Conservation (phyloP, 1,140 invertebrate genomes). For the Eriocheir sinensis region DNA sequence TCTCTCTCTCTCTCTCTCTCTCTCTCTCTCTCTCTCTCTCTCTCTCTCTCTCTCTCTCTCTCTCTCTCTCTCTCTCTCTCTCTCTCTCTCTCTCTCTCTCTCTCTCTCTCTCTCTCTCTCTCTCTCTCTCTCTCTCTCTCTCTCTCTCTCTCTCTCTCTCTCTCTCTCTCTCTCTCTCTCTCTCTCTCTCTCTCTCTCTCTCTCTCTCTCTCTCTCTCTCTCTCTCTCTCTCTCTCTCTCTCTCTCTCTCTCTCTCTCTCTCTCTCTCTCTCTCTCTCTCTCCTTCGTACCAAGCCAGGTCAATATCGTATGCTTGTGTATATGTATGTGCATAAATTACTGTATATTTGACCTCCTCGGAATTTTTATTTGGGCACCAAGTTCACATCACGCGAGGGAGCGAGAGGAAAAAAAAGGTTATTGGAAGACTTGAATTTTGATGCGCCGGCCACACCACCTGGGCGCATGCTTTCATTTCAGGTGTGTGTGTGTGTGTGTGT, state of each 20-base stretch:
- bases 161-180: slow-evolving; percentile 37
- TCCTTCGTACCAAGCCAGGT: background rate
- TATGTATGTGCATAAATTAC: slow-evolving; percentile 16
- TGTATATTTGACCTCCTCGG: background rate
- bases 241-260: background rate
- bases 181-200: slow-evolving; percentile 20
- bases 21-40: slow-evolving; percentile 38
- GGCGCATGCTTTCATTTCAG: no score
- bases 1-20: background rate
- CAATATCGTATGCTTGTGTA: background rate
- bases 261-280: background rate
- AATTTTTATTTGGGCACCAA: background rate
- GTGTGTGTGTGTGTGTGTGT: slow-evolving; percentile 3
- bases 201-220: background rate
- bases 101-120: slow-evolving; percentile 37
- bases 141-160: slow-evolving; percentile 55
- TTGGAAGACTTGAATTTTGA: background rate
- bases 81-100: slow-evolving; percentile 36
- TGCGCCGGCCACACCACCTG: background rate
- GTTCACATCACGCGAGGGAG: background rate
- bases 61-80: slow-evolving; percentile 46
- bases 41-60: slow-evolving; percentile 51
- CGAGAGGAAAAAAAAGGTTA: background rate
- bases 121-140: slow-evolving; percentile 39
- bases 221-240: slow-evolving; percentile 27